Conservation (phyloP, 1,140 invertebrate genomes). For the Macrosteles quadrilineatus region DNA sequence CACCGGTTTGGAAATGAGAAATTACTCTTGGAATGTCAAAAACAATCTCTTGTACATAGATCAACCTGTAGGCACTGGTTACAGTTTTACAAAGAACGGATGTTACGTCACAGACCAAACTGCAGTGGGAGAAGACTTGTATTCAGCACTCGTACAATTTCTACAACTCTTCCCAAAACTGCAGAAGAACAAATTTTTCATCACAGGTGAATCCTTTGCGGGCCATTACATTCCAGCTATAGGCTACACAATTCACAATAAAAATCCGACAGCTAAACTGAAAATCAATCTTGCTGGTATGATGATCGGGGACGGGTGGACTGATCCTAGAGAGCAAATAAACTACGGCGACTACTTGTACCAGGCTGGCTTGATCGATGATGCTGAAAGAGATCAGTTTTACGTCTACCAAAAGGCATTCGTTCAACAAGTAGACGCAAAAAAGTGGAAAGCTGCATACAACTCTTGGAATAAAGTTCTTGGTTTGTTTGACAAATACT, state of each 20-base stretch:
- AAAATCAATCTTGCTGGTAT: conserved; percentile 68
- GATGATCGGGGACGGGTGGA: conserved; percentile 83
- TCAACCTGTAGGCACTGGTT: conserved; percentile 55
- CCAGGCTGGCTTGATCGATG: conserved; percentile 61
- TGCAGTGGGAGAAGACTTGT: conserved; percentile 46
- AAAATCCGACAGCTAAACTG: conserved; percentile 60
- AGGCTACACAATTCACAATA: conserved; percentile 71
- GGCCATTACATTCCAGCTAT: conserved; percentile 84
- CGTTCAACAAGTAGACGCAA: neutral
- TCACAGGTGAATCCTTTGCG: conserved; percentile 86
- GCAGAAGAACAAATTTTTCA: conserved; percentile 67
- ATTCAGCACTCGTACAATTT: conserved; percentile 56
- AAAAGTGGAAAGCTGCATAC: neutral
- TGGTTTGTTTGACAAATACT: neutral
- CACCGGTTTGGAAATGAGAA: neutral
- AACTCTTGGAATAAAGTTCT: neutral
- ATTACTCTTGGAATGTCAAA: conserved; percentile 32
- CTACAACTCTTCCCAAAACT: conserved; percentile 70
- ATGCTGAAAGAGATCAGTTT: conserved; percentile 52
- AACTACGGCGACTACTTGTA: conserved; percentile 82
- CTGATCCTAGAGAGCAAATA: conserved; percentile 76
- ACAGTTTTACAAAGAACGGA: conserved; percentile 63
- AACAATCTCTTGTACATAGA: conserved; percentile 70
- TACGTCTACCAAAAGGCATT: neutral
- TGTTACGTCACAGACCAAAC: conserved; percentile 69